Conservation (phyloP, 2,113 vertebrate genomes). For the Sebastes schlegelii region DNA sequence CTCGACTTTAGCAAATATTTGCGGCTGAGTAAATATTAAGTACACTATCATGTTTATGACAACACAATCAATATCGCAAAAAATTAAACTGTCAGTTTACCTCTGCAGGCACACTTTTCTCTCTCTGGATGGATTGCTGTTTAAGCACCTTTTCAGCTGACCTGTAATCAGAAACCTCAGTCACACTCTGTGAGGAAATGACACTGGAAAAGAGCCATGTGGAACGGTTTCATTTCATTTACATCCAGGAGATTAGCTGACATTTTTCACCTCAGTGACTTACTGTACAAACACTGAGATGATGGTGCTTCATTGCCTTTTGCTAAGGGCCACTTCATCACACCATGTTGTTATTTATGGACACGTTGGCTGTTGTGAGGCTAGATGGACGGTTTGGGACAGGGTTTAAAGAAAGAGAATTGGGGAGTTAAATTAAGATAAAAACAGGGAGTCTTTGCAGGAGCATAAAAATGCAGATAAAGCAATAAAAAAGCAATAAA, state of each 20-base stretch:
- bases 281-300: background rate
- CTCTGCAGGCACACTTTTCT: conserved; percentile 11
- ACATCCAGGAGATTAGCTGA: background rate
- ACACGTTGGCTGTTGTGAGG: background rate
- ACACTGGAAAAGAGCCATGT: conserved; percentile 11
- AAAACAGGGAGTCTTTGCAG: background rate
- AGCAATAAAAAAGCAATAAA: conserved; percentile 24
- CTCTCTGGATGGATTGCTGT: conserved; percentile 10
- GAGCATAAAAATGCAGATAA: background rate
- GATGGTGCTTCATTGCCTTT: background rate
- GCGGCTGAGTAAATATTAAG: conserved; percentile 30
- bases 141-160: conserved; percentile 19
- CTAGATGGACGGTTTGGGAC: background rate
- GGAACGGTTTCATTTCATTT: conserved; percentile 13
- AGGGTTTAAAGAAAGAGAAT: background rate
- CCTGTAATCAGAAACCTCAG: conserved; percentile 24
- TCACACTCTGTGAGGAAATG: background rate
- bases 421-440: background rate
- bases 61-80: conserved; percentile 31
- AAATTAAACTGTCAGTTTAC: conserved; percentile 16
- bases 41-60: conserved; percentile 9
- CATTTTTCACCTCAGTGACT: background rate
- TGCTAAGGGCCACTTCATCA: background rate
- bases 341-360: background rate
- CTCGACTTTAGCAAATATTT: conserved; percentile 26